Evolutionary conservation across 2,797 vertebrate species (phyloP), one percentile per base, ranked within the genome.

Genomic region (Propithecus perrieri): DNA sequence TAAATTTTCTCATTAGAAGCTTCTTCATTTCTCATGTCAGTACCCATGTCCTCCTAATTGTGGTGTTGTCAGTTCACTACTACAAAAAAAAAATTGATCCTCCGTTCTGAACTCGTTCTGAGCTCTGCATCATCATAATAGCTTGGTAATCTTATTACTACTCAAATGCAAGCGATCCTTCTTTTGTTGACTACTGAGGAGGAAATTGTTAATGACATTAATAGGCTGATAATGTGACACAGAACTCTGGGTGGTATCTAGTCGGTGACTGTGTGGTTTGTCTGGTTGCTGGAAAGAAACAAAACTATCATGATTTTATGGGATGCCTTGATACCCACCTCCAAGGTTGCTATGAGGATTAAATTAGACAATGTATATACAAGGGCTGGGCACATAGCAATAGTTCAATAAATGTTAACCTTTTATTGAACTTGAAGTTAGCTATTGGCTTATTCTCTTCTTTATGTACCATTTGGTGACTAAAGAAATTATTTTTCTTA

Each of bases 181-280:
- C 72, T 95, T 94, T 80, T 97, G 72, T 96, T 97, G 91, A 89
- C 59, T 98, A 95, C 57, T 95, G 94, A 96, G 83, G 76, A 98
- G 33, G 78, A 95, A 59, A 75, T 90, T 92, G 81, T 96, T 98
- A 98, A 98, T 97, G 95, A 33, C 69, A 92, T 97, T 97, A 92
- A 97, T 96, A 97, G 95, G 43, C 96, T 97, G 74, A 94, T 97
- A 87, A 94, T 96, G 89, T 83, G 95, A 78, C 96, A 94, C 38
- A 11, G 84, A 85, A 79, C 59, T 97, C 91, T 89, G 84, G 95
- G 57, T 91, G 79, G 75, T 93, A 57, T 59, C 81, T 57, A 79
- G 35, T 94, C 71, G 96, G 26, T 85, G 0, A 59, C 87, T 97
- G 78, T 85, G 38, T 93, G 5, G 81, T 30, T 94, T 97, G 76